These are phyloP conservation scores for Dysmachus trigonus DNA, from an alignment of 2,888 invertebrate species.

Conservation along the genomic window DNA sequence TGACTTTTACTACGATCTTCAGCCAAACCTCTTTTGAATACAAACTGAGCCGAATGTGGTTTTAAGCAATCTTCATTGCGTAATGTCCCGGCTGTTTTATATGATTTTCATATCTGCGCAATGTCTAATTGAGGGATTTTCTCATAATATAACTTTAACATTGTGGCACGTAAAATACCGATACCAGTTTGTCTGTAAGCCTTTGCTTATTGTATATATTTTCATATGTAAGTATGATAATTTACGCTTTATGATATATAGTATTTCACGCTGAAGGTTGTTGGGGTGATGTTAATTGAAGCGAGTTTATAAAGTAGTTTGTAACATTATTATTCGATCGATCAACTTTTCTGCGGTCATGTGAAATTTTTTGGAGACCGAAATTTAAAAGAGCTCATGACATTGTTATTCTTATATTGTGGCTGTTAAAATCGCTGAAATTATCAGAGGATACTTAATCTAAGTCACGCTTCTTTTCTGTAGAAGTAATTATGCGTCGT, in stretches of 20 bases:
- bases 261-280: not conserved
- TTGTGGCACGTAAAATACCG: not conserved
- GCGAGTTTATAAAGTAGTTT: not conserved
- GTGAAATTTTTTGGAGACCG: not conserved
- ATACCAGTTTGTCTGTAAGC: not conserved
- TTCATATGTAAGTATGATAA: not conserved
- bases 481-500: not conserved
- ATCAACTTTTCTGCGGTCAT: not conserved
- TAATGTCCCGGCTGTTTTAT: not conserved
- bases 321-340: not conserved
- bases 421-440: not conserved
- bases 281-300: not conserved
- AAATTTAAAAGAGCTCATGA: not conserved
- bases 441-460: not conserved
- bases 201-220: not conserved
- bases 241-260: not conserved
- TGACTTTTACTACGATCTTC: not conserved
- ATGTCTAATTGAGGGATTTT: not conserved
- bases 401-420: not conserved
- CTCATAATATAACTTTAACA: not conserved
- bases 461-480: not conserved
- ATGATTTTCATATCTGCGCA: not conserved
- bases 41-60: not conserved
- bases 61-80: not conserved
- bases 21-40: not conserved